Conservation (phyloP, 2,888 invertebrate genomes). For the Dioctria linearis region DNA sequence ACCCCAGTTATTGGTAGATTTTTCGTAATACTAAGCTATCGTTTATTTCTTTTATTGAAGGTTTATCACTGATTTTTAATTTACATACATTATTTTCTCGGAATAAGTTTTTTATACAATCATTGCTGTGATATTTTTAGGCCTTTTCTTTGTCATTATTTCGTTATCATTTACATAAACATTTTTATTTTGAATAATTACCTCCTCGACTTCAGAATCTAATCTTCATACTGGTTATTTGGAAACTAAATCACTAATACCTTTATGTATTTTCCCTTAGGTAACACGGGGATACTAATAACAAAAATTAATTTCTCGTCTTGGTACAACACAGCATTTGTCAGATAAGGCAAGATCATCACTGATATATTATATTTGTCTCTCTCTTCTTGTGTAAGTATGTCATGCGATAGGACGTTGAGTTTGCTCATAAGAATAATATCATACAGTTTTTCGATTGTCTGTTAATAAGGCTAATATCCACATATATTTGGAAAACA, state of each 20-base stretch:
- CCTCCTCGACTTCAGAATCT: not conserved
- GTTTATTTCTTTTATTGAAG: constrained; percentile 3
- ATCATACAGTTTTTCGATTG: constrained; percentile 33
- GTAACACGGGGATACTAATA: not conserved
- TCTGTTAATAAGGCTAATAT: not conserved
- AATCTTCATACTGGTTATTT: constrained; percentile 23
- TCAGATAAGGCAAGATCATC: constrained; percentile 9
- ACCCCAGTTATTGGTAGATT: not conserved
- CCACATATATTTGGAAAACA: not conserved
- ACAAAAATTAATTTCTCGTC: not conserved
- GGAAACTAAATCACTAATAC: constrained; percentile 32
- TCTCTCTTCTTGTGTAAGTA: constrained; percentile 27
- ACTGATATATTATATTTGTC: constrained; percentile 24
- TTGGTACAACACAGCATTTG: constrained; percentile 12
- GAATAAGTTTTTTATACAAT: constrained; percentile 34
- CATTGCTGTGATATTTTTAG: not conserved
- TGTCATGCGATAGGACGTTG: not conserved
- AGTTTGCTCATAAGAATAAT: constrained; percentile 25
- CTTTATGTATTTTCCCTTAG: constrained; percentile 14
- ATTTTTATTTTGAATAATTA: constrained; percentile 6
- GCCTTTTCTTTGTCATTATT: constrained; percentile 10
- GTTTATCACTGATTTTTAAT: not conserved
- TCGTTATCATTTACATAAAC: not conserved
- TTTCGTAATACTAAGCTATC: constrained; percentile 17
- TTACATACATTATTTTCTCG: constrained; percentile 5